Percentiles rank a stretch among this genome's conserved stretches.
These are phyloP conservation scores for Rhinogobio ventralis DNA, from an alignment of 2,797 vertebrate genomes.

Conservation along the genomic window DNA sequence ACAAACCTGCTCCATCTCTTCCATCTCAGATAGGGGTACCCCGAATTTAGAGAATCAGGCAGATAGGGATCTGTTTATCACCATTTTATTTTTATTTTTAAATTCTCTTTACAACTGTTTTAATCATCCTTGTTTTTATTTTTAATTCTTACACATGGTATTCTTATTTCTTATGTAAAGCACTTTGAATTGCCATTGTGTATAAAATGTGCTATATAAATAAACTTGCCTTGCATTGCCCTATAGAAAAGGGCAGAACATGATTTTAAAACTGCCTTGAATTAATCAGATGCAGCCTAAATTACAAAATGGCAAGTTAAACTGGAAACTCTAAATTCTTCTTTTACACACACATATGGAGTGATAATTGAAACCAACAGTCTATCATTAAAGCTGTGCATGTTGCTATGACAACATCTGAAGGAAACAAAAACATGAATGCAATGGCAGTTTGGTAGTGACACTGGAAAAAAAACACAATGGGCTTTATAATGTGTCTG, in stretches of 20 bases:
- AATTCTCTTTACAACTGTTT: too few species aligned
- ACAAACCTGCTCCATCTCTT: too few species aligned
- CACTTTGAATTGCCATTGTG: too few species aligned
- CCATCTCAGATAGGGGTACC: too few species aligned
- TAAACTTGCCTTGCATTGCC: too few species aligned
- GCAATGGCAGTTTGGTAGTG: constrained; percentile 7
- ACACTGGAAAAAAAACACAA: constrained; percentile 27
- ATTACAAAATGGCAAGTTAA: constrained; percentile 19
- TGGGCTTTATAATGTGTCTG: constrained; percentile 14
- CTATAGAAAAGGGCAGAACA: constrained; percentile 1
- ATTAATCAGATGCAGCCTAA: constrained; percentile 13
- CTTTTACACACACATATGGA: constrained; percentile 6
- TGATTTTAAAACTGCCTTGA: background rate
- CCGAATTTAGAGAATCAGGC: too few species aligned
- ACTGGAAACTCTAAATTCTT: background rate
- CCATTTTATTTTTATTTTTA: too few species aligned
- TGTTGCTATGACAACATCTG: constrained; percentile 21
- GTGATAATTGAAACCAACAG: constrained; percentile 36
- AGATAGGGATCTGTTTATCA: too few species aligned
- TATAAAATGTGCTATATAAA: too few species aligned
- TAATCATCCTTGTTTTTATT: too few species aligned
- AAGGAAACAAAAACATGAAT: constrained; percentile 27
- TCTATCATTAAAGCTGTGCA: constrained; percentile 24
- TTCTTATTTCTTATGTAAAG: too few species aligned
- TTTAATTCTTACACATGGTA: too few species aligned